Evolutionary conservation across 2,797 vertebrate genomes (phyloP).

Genomic region (Philypnodon macrostomus): DNA sequence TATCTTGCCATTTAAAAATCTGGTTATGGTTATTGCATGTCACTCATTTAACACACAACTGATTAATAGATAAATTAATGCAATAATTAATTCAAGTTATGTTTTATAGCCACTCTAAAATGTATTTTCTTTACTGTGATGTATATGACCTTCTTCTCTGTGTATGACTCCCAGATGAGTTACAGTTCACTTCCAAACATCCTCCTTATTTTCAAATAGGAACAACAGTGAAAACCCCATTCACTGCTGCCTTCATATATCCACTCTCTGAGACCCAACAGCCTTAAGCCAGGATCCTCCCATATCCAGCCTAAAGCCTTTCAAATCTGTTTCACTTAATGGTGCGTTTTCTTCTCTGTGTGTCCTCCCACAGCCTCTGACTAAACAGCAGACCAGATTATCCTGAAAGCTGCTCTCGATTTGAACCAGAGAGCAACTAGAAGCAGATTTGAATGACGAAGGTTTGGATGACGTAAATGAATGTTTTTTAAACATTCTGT

Average conservation of each 20-base stretch:
- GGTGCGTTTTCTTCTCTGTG: constrained; percentile 16
- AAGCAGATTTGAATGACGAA: constrained; percentile 44
- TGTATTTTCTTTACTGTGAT: constrained; percentile 24
- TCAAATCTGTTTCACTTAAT: constrained; percentile 12
- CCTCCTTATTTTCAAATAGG: constrained; percentile 12
- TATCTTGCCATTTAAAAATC: too few species aligned
- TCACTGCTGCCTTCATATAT: constrained; percentile 11
- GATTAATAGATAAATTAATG: too few species aligned
- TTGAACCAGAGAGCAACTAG: constrained; percentile 34
- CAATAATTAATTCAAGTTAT: too few species aligned
- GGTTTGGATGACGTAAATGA: constrained; percentile 42
- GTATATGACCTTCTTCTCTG: constrained; percentile 14
- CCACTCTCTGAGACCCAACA: constrained; percentile 24
- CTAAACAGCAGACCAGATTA: constrained; percentile 36
- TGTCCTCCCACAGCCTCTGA: constrained; percentile 26
- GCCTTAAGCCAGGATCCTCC: constrained; percentile 14
- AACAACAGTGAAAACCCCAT: constrained; percentile 26
- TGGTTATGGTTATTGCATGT: too few species aligned
- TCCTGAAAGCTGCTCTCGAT: constrained; percentile 25
- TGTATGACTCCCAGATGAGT: constrained; percentile 44
- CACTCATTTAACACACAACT: too few species aligned
- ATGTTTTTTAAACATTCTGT: constrained; percentile 17
- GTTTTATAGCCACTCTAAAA: neutral
- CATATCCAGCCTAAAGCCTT: constrained; percentile 16
- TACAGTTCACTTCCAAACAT: constrained; percentile 37